Percentiles rank a stretch among this genome's conserved stretches.
Conservation (phyloP, 2,113 vertebrate species). For the Galeopterus variegatus region DNA sequence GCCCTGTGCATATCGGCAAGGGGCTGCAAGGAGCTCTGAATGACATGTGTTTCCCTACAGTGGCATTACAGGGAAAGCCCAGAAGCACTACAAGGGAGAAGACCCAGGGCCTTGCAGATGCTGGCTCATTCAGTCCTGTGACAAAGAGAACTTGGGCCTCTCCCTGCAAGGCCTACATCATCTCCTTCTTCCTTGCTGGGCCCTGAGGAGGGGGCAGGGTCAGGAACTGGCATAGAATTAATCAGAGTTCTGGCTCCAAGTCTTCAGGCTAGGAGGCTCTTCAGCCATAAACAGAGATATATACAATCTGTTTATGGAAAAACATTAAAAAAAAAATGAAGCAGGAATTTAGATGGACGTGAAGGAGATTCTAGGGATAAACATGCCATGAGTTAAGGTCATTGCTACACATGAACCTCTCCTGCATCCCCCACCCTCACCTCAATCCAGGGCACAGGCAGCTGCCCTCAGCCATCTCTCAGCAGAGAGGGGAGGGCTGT, state of each 20-base stretch:
- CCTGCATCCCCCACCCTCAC: background rate
- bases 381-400: conserved; percentile 42
- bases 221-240: conserved; percentile 12
- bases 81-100: background rate
- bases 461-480: background rate
- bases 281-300: conserved; percentile 37
- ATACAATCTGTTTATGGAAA: conserved; percentile 49
- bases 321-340: conserved; percentile 57
- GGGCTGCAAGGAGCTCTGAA: background rate
- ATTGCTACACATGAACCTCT: background rate
- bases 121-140: background rate
- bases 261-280: conserved; percentile 20
- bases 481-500: background rate
- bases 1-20: background rate
- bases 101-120: background rate
- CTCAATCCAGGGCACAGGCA: too few species aligned
- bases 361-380: conserved; percentile 52
- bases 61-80: background rate
- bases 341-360: conserved; percentile 19
- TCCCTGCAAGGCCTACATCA: background rate
- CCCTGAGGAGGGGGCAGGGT: background rate
- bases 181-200: background rate
- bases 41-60: background rate
- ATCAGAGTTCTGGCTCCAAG: background rate
- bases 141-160: background rate